Evolutionary conservation across 2,113 vertebrate genomes (phyloP), one percentile per base, ranked within the genome.

Genomic region (Pyrgilauda ruficollis): DNA sequence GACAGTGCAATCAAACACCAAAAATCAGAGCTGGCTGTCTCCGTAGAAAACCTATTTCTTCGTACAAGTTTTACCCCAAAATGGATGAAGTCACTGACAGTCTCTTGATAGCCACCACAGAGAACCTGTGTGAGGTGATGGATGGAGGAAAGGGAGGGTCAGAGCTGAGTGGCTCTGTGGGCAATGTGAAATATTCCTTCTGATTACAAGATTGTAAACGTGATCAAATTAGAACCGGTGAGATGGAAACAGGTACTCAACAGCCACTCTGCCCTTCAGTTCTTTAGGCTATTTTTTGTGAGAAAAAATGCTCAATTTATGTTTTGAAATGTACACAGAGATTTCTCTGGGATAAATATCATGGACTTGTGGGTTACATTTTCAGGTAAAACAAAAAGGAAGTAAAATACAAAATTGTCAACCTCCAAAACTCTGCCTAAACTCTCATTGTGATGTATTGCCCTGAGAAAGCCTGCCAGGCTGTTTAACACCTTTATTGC

Each of bases 401-500:
- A 73, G 11, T 9, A 77, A 93, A 89, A 85, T 31, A 73, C 14
- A 44, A 79, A 83, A 69, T 33, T 62, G 11, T 37, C 49, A 83
- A 15, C 2, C 2, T 37, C 33, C 13, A 33, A 93, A 73, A 53
- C 33, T 82, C 70, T 88, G 75, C 33, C n/a, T 86, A 50, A 74
- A 74, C 10, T 64, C 59, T 68, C 31, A 33, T 41, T 68, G 39
- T 84, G 83, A 96, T 94, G 26, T 35, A 84, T 75, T 70, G n/a
- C 52, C 49, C 47, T 49, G n/a, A 62, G 56, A 93, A 93, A 88
- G 55, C 44, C 90, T 72, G 61, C 21, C 94, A 86, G 92, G 68
- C 56, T 86, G 37, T 80, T 94, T 92, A 94, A 86, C 43, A 72
- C 68, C 72, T 92, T 90, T 93, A 88, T 56, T 78, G 52, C 72